phyloP scores from a whole-genome alignment of 2,888 invertebrate species.

The Agrochola lota region DNA sequence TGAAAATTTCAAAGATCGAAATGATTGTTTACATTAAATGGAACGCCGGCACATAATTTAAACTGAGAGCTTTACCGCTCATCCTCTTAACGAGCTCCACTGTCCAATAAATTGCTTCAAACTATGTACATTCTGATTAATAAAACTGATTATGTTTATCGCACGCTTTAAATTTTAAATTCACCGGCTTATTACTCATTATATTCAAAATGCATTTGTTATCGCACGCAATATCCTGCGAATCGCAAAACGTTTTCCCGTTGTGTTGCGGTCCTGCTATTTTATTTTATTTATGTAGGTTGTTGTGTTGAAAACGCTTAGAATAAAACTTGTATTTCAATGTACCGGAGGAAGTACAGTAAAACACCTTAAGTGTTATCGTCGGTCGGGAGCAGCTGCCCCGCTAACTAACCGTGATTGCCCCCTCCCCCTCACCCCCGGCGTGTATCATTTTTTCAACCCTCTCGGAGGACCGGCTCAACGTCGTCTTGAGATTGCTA shows the following conservation, averaged over 20 bases:
- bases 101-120: constrained; percentile 85
- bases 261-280: constrained; percentile 45
- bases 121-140: constrained; percentile 83
- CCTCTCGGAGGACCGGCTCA: constrained; percentile 81
- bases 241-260: constrained; percentile 65
- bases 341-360: constrained; percentile 73
- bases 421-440: constrained; percentile 67
- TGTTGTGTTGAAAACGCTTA: constrained; percentile 51
- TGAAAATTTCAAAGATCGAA: constrained; percentile 69
- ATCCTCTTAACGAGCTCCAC: constrained; percentile 84
- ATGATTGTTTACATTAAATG: constrained; percentile 77
- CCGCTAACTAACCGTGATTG: constrained; percentile 86
- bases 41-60: constrained; percentile 80
- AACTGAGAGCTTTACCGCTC: constrained; percentile 80
- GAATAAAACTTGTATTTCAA: constrained; percentile 73
- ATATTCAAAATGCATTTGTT: constrained; percentile 75
- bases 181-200: constrained; percentile 76
- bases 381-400: constrained; percentile 83
- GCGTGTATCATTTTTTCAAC: constrained; percentile 88
- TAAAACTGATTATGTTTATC: constrained; percentile 84
- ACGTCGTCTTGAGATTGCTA: constrained; percentile 86
- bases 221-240: constrained; percentile 65
- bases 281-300: constrained; percentile 22
- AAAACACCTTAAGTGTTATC: constrained; percentile 83
- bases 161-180: constrained; percentile 79